Evolutionary conservation across 1,140 invertebrate genomes (phyloP).

Genomic region (Drosophila oshimai): DNA sequence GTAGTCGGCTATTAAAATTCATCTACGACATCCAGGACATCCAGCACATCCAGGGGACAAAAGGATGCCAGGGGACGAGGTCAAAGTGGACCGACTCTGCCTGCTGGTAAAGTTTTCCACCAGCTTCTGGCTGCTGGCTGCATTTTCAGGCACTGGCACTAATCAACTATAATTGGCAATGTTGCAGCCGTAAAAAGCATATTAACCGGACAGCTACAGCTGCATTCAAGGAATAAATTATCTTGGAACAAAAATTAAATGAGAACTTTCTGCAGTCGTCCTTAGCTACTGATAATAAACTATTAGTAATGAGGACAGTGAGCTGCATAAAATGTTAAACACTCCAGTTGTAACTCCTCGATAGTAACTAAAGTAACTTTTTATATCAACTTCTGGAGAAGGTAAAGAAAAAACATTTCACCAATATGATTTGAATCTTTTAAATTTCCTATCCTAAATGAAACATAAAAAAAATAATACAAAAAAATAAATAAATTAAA

Average conservation of each 20-base stretch:
- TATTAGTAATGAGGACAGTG: too few species aligned
- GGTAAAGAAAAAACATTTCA: too few species aligned
- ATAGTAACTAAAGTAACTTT: too few species aligned
- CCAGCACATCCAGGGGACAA: too few species aligned
- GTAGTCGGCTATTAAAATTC: not conserved
- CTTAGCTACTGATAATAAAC: too few species aligned
- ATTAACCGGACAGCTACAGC: not conserved
- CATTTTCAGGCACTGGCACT: not conserved
- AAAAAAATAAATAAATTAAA: too few species aligned
- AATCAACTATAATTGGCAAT: not conserved
- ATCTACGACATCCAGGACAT: not conserved
- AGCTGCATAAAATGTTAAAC: too few species aligned
- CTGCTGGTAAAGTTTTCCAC: not conserved
- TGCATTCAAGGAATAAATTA: not conserved
- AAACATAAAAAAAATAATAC: too few species aligned
- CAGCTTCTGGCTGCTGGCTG: not conserved
- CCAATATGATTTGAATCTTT: too few species aligned
- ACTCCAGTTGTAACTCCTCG: too few species aligned
- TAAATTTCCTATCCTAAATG: too few species aligned
- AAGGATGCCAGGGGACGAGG: not conserved
- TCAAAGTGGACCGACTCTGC: not conserved
- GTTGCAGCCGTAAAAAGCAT: not conserved
- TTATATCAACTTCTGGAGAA: too few species aligned
- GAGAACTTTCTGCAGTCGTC: not conserved
- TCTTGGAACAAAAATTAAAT: not conserved